Evolutionary conservation across 2,888 invertebrate species (phyloP).

Genomic region (Minunthozetes semirufus): DNA sequence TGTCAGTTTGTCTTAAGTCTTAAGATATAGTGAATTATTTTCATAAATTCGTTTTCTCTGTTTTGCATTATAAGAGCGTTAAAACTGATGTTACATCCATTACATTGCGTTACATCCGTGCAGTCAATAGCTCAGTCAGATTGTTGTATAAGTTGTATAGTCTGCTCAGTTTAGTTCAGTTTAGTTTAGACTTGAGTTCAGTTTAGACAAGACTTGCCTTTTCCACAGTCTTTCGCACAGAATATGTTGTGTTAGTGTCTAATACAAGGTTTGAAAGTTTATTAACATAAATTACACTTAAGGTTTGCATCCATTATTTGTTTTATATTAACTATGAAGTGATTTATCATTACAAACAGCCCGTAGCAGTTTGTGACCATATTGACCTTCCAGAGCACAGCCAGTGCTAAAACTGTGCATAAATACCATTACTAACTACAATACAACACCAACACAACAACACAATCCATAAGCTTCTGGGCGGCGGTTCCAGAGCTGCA

Average conservation of each 20-base stretch:
- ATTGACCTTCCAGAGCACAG: conserved; percentile 21
- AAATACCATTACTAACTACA: conserved; percentile 14
- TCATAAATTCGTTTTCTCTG: conserved; percentile 6
- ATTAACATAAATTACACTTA: conserved; percentile 31
- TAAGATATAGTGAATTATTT: conserved; percentile 22
- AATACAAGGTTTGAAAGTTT: conserved; percentile 25
- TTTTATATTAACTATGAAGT: conserved; percentile 31
- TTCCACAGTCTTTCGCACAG: too few relatives aligned
- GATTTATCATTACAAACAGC: conserved; percentile 31
- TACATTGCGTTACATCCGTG: conserved; percentile 15
- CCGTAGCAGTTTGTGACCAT: conserved; percentile 23
- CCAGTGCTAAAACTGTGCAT: neutral
- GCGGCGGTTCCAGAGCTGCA: conserved; percentile 8
- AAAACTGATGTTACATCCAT: conserved; percentile 1
- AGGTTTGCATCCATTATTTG: conserved; percentile 31
- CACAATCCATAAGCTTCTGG: conserved; percentile 29
- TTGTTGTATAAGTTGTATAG: neutral
- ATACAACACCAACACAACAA: neutral
- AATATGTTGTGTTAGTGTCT: conserved; percentile 18
- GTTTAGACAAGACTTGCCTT: too few relatives aligned
- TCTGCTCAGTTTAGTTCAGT: too few relatives aligned
- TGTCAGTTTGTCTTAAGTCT: conserved; percentile 14
- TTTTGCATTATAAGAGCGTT: conserved; percentile 22
- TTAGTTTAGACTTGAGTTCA: neutral
- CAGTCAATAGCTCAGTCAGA: neutral